Evolutionary conservation across 1,140 invertebrate species (phyloP), one percentile per base, ranked within the genome.

Genomic region (Bombus difficillimus): DNA sequence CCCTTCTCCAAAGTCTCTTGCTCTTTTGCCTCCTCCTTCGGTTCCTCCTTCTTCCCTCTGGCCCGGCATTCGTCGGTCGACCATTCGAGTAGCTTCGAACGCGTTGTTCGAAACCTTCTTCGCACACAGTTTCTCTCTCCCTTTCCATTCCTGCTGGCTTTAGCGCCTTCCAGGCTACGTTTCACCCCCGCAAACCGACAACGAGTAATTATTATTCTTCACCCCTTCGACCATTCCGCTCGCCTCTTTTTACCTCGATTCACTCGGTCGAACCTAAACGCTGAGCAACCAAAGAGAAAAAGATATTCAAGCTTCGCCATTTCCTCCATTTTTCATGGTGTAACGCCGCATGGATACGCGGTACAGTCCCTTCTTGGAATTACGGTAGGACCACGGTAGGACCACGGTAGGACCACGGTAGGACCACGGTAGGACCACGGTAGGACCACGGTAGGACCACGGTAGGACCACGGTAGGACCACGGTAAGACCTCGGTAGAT

Each of bases 151-250:
- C 62, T 32, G 43, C n/a, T 15, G 47, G 47, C 47, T 53, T 43
- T 66, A 47, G n/a, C 47, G 28, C 81, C 32, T 75, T 47, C 75
- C 32, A 57, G n/a, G 22, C 25, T 18, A 12, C 37, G 12, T 68
- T 76, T 76, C 81, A 83, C 53, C 83, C 68, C 76, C 83, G 66
- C 73, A 15, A 71, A 53, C 62, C 69, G 69, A 57, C 72, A 34
- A 62, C 75, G 83, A 82, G 83, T 86, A 86, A 89, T 89, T 89
- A 90, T 90, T 86, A 89, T 83, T 87, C 78, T 83, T 89, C 88
- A 68, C 66, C 85, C 85, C 81, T 75, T 86, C 73, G 73, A 75
- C 79, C 43, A 34, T 32, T 28, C 8, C 18, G 57, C 47, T 43
- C 37, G 47, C 15, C 64, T 37, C 18, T 77, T 78, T 87, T 80